A percentile compares a stretch with the other conserved stretches of the same genome.
Conservation (phyloP, 1,140 invertebrate species). For the Habropoda laboriosa region DNA sequence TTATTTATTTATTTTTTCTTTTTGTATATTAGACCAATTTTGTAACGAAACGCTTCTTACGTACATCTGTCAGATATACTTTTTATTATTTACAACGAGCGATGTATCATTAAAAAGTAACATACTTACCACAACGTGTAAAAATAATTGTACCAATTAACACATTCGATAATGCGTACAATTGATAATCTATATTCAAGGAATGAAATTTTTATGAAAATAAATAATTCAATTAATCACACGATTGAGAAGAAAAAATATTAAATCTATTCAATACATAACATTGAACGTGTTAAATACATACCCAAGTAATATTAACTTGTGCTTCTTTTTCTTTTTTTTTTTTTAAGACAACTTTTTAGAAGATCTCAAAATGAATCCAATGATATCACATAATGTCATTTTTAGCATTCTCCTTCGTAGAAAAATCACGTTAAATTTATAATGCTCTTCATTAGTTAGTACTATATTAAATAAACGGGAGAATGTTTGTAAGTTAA, state of each 20-base stretch:
- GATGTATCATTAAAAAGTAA: constrained; percentile 11
- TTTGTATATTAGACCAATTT: neutral
- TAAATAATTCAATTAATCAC: neutral
- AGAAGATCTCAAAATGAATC: too few relatives aligned
- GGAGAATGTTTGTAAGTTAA: too few relatives aligned
- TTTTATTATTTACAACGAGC: too few relatives aligned
- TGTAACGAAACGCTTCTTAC: neutral
- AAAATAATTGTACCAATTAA: constrained; percentile 15
- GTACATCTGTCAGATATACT: neutral
- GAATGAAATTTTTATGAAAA: neutral
- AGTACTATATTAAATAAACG: too few relatives aligned
- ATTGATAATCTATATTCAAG: neutral
- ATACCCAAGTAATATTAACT: neutral
- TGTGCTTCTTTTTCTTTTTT: too few relatives aligned
- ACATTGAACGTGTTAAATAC: neutral
- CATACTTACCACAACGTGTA: constrained; percentile 18
- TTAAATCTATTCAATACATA: neutral
- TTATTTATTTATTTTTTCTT: constrained; percentile 3
- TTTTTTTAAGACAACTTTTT: too few relatives aligned
- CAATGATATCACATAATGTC: too few relatives aligned
- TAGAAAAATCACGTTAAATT: too few relatives aligned
- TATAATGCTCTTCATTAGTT: too few relatives aligned
- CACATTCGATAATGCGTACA: neutral
- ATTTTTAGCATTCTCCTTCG: too few relatives aligned
- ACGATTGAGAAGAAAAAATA: neutral